Evolutionary conservation across 2,113 vertebrate species (phyloP), one percentile per base, ranked within the genome.

Genomic region (Diadophis punctatus): DNA sequence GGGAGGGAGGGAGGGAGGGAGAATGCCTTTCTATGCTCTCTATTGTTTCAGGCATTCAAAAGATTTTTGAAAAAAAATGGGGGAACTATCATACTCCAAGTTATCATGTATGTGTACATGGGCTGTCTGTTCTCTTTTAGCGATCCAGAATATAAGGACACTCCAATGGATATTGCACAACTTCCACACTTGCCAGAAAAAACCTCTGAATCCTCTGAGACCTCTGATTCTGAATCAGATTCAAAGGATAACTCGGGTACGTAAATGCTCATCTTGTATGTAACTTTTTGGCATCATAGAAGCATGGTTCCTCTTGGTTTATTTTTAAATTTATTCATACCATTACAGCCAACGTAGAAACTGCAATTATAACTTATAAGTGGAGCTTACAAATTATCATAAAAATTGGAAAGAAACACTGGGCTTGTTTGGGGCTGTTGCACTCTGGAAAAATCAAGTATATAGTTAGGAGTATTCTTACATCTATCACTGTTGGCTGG

Each of bases 161-260:
- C 98, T 3, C 99, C 98, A 49, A 99, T 99, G 97, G 99, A 99
- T 96, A 99, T 99, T 86, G 98, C 98, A 90, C 99, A 99, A 97
- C 98, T 99, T 94, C 99, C 99, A 43, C 99, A 98, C 91, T 98
- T 99, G 95, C 99, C 99, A 0, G 99, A 99, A 97, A 99, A 99
- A 96, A 98, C 99, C 20, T 99, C 98, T 0, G 99, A 99, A 97
- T 99, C 99, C 92, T 99, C 99, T 0, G 99, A 99, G 97, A 98
- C 99, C 5, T 99, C 99, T 0, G 99, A 99, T 97, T 99, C 99
- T 0, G 99, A 99, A 94, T 99, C 99, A 0, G 99, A 99, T 95
- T 99, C 98, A 95, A 99, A 99, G 98, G 99, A 99, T 96, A 99
- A 98, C 97, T 99, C 99, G 96, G 99, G 99, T 99, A 98, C 88